A percentile compares a stretch with the other conserved stretches of the same genome.
Evolutionary conservation across 2,888 invertebrate genomes (phyloP).

Genomic region (Trypoxylon attenuatum): DNA sequence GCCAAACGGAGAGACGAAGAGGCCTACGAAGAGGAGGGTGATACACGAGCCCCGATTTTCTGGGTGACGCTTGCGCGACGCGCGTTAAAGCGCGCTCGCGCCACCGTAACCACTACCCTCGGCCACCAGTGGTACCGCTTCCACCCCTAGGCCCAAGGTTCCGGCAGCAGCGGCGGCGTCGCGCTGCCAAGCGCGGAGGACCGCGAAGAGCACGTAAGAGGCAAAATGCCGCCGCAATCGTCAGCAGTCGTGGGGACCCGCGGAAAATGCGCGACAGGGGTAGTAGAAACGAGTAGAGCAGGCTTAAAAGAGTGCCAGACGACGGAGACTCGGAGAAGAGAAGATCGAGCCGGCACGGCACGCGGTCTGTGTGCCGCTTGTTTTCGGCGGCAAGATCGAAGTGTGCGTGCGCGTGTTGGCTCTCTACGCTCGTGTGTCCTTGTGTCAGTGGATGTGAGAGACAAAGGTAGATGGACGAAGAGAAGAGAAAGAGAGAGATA

Average conservation of each 20-base stretch:
- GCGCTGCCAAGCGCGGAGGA: constrained; percentile 40
- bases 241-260: neutral
- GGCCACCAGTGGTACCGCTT: constrained; percentile 17
- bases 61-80: constrained; percentile 66
- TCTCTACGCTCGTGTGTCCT: no score
- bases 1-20: constrained; percentile 7
- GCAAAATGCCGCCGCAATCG: no score
- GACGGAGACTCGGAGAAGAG: constrained; percentile 57
- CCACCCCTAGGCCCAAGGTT: constrained; percentile 23
- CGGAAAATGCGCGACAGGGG: constrained; percentile 57
- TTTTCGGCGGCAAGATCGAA: constrained; percentile 33
- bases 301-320: constrained; percentile 37
- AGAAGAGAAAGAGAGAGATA: neutral
- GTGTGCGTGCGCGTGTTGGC: neutral
- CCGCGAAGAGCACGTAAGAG: no score
- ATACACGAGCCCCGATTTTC: constrained; percentile 56
- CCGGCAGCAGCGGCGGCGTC: constrained; percentile 23
- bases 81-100: constrained; percentile 35
- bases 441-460: no score
- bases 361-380: constrained; percentile 4
- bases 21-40: neutral
- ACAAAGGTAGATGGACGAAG: no score
- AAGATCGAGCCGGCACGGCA: constrained; percentile 26
- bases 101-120: constrained; percentile 27
- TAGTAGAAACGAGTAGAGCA: constrained; percentile 55